Percentiles rank a stretch among this genome's conserved stretches.
phyloP scores from a whole-genome alignment of 2,888 invertebrate genomes.

The Metacarcinus magister region DNA sequence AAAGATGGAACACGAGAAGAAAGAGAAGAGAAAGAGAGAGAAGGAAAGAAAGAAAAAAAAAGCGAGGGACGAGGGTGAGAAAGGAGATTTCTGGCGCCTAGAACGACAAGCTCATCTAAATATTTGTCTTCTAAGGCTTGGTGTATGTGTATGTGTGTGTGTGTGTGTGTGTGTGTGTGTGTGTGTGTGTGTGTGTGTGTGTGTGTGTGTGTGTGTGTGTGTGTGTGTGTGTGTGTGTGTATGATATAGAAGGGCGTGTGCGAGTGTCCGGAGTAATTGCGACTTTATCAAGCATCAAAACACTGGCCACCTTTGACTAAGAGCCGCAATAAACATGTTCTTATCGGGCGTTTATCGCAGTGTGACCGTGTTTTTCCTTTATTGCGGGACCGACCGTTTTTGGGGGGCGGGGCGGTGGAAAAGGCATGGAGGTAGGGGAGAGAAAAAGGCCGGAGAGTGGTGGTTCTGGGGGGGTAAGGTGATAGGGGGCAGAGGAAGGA shows the following conservation, averaged over 20 bases:
- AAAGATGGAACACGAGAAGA: background rate
- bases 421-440: background rate
- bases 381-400: background rate
- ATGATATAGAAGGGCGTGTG: background rate
- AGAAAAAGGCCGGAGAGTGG: background rate
- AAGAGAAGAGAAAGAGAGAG: background rate
- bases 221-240: background rate
- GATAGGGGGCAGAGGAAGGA: background rate
- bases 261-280: background rate
- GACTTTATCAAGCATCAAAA: conserved; percentile 41
- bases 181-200: conserved; percentile 45
- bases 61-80: too few relatives aligned
- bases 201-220: conserved; percentile 48
- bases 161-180: conserved; percentile 35
- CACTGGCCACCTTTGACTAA: conserved; percentile 26
- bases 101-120: conserved; percentile 21
- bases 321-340: background rate
- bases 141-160: background rate
- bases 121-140: background rate
- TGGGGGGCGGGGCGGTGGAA: background rate
- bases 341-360: background rate
- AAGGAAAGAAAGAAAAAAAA: background rate
- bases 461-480: background rate
- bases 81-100: background rate
- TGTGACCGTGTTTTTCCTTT: background rate